Evolutionary conservation across 2,113 vertebrate species (phyloP), one percentile per base, ranked within the genome.

Genomic region (Nothobranchius kuhntae): DNA sequence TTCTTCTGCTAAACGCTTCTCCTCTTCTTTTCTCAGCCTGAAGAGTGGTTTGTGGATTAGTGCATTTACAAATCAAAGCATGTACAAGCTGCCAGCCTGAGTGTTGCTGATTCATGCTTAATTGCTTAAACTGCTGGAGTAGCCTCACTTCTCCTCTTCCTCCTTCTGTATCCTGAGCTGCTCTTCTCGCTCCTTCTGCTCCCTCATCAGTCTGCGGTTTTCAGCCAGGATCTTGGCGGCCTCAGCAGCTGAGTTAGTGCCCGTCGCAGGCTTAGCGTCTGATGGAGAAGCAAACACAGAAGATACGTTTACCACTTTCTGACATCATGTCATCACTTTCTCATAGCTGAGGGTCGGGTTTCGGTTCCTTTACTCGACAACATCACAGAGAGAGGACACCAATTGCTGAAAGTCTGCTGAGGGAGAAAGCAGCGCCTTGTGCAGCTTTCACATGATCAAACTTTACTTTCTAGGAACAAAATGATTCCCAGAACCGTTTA

Each of bases 201-300:
- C 95, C 12, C 93, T 90, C 70, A 93, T 95, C 68, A 96, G 83
- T 48, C 94, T 92, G 1, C 93, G 93, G 72, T 95, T 96, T 86
- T 95, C 94, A 2, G 95, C 88, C 84, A 96, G 88, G 81, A 96
- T 94, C 91, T 95, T 96, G 14, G 94, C 93, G 13, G 95, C 94
- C 80, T 95, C 94, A 36, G 96, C 93, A 3, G 94, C 95, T 0
- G 92, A 94, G 75, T 93, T 94, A 69, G 92, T 95, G 78, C 93
- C 94, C 9, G 91, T 72, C 13, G 82, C 46, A 24, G 63, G 64
- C 91, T 95, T 95, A 73, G 87, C 81, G 65, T 95, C 94, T 96
- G 56, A 51, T 15, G 7, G 0, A 55, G 51, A 79, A 26, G 77
- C 7, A 67, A 70, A 71, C 0, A n/a, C 0, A 1, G 8, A 54